Percentiles rank a stretch among this genome's conserved stretches.
These are phyloP conservation scores for Cryptomyrus ogoouensis DNA, from an alignment of 2,113 vertebrate species.

Conservation along the genomic window DNA sequence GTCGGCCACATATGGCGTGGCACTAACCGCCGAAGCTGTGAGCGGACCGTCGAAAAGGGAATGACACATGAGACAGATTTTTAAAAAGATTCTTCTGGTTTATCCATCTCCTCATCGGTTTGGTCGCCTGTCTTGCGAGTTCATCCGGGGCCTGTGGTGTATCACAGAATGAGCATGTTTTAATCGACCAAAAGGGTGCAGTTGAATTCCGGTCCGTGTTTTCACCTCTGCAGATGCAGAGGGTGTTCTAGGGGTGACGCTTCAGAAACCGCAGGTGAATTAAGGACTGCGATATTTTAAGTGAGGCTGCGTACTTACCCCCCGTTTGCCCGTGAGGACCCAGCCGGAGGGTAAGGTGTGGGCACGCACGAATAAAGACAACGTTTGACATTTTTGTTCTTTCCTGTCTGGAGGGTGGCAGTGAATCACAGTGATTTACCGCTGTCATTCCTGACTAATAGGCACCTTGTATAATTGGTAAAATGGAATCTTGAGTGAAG, in stretches of 20 bases:
- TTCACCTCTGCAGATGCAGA: background rate
- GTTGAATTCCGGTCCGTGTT: background rate
- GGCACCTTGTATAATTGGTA: constrained; percentile 13
- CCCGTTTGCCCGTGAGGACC: background rate
- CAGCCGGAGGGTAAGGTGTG: background rate
- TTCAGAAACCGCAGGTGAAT: background rate
- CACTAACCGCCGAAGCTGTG: constrained; percentile 40
- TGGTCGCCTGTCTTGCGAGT: constrained; percentile 21
- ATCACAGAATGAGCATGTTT: background rate
- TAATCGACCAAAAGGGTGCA: background rate
- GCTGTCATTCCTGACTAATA: constrained; percentile 18
- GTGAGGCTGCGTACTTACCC: background rate
- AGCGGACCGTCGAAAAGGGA: constrained; percentile 32
- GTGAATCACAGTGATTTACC: constrained; percentile 13
- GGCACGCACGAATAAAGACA: background rate
- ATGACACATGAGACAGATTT: constrained; percentile 31
- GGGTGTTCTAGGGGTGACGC: background rate
- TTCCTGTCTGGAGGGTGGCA: background rate
- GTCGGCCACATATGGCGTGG: constrained; percentile 48
- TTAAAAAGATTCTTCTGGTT: constrained; percentile 31
- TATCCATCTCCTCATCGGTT: constrained; percentile 13
- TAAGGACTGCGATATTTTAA: background rate
- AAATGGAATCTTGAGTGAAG: constrained; percentile 17
- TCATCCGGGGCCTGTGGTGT: constrained; percentile 22
- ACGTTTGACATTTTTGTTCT: constrained; percentile 15